Base-by-base conservation (phyloP, 2,797 vertebrate species). In the Tadarida brasiliensis region DNA sequence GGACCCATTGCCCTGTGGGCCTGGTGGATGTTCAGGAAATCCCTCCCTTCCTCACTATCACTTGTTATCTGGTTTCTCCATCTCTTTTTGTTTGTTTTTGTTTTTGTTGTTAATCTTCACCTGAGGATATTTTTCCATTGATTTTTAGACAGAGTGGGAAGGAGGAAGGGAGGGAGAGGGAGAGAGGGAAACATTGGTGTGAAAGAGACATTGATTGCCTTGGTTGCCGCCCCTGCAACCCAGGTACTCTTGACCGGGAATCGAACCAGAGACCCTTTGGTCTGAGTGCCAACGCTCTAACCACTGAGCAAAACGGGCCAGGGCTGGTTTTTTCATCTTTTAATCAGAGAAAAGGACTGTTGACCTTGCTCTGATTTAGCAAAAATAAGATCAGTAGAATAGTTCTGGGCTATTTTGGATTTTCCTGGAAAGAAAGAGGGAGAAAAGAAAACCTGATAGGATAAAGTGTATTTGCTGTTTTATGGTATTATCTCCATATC, bases 401-500 rank as follows among this genome's bases (percentile, higher is more conserved):
- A 97, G 94, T 94, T 97, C 74, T 96, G 74, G 90, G 97, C 96
- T 92, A 28, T 93, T 98, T 98, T 20, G 33, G 61, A 97, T 98
- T 96, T 96, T 87, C n/a, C 97, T 96, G 86, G 83, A 56, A 91
- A 90, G 96, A 96, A 89, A 90, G 82, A 96, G 68, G 70, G 47
- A 96, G 61, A 94, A 97, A 87, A 97, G 94, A 98, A 97, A 97
- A 96, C 96, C 88, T 93, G 19, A 80, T 88, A 88, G 90, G 97
- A 98, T 95, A 92, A 94, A 90, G 9, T 78, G 51, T 97, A 97
- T 96, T 97, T 98, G 94, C 93, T 96, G 35, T 97, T 96, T 92
- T 97, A 73, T 88, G 63, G 63, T 96, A 96, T 98, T 98, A 97
- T 97, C 97, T 96, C 77, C 97, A 96, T 98, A 97, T 98, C 96